Conservation (phyloP, 2,797 vertebrate genomes). For the Gadopsis marmoratus region DNA sequence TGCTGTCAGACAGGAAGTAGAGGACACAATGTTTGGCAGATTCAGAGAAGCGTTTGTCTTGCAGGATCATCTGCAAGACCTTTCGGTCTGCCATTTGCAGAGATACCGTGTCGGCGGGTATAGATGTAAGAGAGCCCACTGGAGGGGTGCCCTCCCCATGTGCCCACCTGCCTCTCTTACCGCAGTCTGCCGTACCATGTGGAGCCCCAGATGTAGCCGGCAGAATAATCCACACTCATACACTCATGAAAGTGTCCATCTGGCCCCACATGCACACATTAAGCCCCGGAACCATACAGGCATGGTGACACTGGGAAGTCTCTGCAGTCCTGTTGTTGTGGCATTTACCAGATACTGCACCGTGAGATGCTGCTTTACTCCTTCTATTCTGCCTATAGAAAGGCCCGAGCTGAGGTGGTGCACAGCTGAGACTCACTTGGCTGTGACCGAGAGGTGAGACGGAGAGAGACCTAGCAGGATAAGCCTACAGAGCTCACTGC, state of each 20-base stretch:
- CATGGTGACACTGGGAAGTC: constrained; percentile 63
- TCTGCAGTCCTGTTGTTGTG: constrained; percentile 80
- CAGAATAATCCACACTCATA: constrained; percentile 94
- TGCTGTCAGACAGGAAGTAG: constrained; percentile 19
- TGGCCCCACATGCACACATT: constrained; percentile 88
- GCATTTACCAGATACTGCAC: constrained; percentile 86
- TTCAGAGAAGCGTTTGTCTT: constrained; percentile 50
- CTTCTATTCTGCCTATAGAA: constrained; percentile 42
- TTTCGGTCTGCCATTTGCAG: constrained; percentile 80
- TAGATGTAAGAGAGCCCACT: constrained; percentile 77
- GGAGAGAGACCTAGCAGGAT: constrained; percentile 53
- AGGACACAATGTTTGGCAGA: constrained; percentile 17
- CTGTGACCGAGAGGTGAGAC: constrained; percentile 70
- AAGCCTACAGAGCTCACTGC: constrained; percentile 57
- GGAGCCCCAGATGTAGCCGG: constrained; percentile 97
- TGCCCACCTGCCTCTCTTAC: constrained; percentile 83
- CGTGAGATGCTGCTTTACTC: constrained; percentile 44
- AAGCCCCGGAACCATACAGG: constrained; percentile 84
- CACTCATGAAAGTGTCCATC: constrained; percentile 95
- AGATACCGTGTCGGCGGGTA: constrained; percentile 71
- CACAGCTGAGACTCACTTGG: constrained; percentile 59
- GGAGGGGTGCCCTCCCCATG: constrained; percentile 81
- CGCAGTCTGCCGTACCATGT: constrained; percentile 91
- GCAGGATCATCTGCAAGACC: constrained; percentile 68
- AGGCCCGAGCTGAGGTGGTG: constrained; percentile 36